These are phyloP conservation scores for Sciurus vulgaris DNA, from an alignment of 2,797 vertebrate genomes.

Conservation along the genomic window DNA sequence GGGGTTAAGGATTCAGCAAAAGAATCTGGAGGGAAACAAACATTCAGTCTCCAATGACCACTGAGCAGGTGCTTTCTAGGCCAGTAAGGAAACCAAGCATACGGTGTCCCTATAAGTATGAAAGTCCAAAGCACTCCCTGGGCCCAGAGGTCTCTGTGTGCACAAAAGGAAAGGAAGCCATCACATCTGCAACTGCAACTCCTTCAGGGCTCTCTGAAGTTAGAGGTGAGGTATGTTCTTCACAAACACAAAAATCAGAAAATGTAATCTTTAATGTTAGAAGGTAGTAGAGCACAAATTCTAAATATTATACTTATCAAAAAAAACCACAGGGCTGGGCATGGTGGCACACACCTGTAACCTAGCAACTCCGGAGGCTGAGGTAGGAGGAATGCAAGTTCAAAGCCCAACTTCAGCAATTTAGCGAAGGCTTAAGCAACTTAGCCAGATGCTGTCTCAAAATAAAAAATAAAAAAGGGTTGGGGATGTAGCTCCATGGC, in stretches of 20 bases:
- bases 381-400: too few relatives aligned
- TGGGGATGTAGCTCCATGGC: too few relatives aligned
- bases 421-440: too few relatives aligned
- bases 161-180: background rate
- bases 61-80: background rate
- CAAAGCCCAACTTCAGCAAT: too few relatives aligned
- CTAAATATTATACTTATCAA: constrained; percentile 12
- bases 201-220: background rate
- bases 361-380: too few relatives aligned
- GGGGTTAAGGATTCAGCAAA: background rate
- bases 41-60: background rate
- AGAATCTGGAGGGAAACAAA: background rate
- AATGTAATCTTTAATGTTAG: constrained; percentile 9
- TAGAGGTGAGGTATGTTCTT: background rate
- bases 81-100: background rate
- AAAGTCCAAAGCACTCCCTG: constrained; percentile 27
- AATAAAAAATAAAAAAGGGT: too few relatives aligned
- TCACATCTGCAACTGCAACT: background rate
- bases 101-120: background rate
- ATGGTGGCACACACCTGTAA: too few relatives aligned
- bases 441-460: too few relatives aligned
- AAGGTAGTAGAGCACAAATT: constrained; percentile 3
- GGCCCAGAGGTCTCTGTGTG: background rate
- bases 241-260: background rate
- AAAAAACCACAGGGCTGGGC: background rate